Base-by-base conservation (phyloP, 2,797 vertebrate genomes). In the Tenualosa thibaudeaui region DNA sequence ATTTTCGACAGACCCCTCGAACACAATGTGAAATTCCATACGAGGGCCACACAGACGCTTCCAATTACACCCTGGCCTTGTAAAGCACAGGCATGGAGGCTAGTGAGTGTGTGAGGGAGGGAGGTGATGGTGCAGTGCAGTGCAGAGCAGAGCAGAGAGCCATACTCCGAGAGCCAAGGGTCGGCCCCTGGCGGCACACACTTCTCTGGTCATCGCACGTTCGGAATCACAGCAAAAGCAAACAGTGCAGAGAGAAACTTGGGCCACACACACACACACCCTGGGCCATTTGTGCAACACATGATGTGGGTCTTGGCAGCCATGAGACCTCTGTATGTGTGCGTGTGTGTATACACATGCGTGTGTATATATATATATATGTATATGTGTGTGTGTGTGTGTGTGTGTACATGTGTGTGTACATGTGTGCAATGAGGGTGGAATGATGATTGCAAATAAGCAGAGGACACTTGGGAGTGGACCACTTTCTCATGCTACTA, bases 11-110 rank as follows among this genome's bases (percentile, higher is more conserved):
- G 89, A 84, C 87, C 82, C 49, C 71, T 78, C 37, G 89, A 93
- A 93, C 87, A 94, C 93, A 94, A 93, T 92, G 90, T 93, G 90
- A 92, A 91, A 93, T 90, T 93, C 94, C 93, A 91, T 88, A 89
- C 31, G 84, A 92, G 86, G 89, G 90, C 90, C 90, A 92, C 92
- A 93, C 93, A 95, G 93, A 93, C 85, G 91, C 89, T 94, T 96
- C 93, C 94, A 95, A 95, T 96, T 95, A 95, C 86, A 82, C 84
- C 84, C 68, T 62, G 84, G 86, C 89, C 88, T 92, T 87, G 83
- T 91, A 88, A 93, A 92, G 88, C 87, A 85, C 83, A 5, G 78
- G 84, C 87, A 83, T 87, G 83, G 86, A 89, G 88, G 86, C 90
- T 92, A 89, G 83, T 87, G 82, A 49, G 31, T 58, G 82, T 54